Base-by-base conservation (phyloP, 2,797 vertebrate species). In the Melanotaenia parkinsoni region DNA sequence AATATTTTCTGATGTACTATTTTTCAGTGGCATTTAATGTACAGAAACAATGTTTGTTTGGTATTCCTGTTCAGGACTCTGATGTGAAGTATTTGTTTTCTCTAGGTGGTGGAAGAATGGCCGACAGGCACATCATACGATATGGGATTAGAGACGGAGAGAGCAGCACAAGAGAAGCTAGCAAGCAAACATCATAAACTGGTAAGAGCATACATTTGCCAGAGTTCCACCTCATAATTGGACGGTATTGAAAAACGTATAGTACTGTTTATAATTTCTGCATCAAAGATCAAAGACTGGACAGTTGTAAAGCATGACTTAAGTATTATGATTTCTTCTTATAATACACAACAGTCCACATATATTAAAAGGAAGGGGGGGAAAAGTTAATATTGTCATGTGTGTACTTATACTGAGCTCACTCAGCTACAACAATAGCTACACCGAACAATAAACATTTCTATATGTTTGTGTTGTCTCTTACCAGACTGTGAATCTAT, bases 101-200 rank as follows among this genome's bases (percentile, higher is more conserved):
- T 43, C 8, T 62, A 98, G 96, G 90, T 91, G 86, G 92, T 94
- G 91, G 94, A 93, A 84, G 91, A 94, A 84, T 78, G 77, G 91
- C 47, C 90, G 22, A 62, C 83, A 80, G 91, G 88, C 71, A 86
- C 88, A 54, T 90, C 88, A 0, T 93, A 94, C 77, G 90, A 83
- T 28, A 76, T 89, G 53, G 95, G 89, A 67, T 89, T 96, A 87
- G 88, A 93, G 85, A 77, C 89, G 0, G 89, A 58, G 76, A 79
- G 70, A 77, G 90, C 84, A 74, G 70, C 90, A 81, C 86, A 90
- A 77, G 90, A 94, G 74, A 87, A 88, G 67, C 79, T 92, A 32
- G 79, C 84, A 86, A 84, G 88, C 6, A 37, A 81, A 88, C 89
- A 94, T 64, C 87, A 91, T 68, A 89, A 93, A 85, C 91, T 96